These are phyloP conservation scores for Gari tellinella DNA, from an alignment of 2,888 invertebrate genomes.

Conservation along the genomic window DNA sequence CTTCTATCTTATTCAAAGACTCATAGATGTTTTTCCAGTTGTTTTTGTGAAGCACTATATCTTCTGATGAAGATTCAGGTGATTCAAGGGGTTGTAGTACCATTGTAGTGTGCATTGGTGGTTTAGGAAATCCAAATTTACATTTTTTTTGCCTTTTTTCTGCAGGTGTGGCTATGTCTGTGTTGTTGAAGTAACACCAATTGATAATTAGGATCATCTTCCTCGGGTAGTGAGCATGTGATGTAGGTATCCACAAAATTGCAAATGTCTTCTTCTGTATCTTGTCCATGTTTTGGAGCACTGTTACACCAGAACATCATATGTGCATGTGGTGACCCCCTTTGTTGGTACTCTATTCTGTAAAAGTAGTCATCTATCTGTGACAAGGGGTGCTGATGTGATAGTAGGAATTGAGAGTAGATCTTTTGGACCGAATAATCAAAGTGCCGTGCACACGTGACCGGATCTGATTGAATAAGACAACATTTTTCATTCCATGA, in stretches of 20 bases:
- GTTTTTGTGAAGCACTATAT: not conserved
- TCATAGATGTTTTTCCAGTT: conserved; percentile 1
- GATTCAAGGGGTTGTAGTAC: conserved; percentile 42
- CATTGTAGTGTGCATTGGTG: conserved; percentile 22
- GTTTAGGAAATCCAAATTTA: conserved; percentile 55
- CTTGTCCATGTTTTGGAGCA: conserved; percentile 32
- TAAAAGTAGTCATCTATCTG: conserved; percentile 56
- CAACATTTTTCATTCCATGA: conserved; percentile 11
- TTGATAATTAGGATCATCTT: not conserved
- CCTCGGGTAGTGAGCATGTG: conserved; percentile 24
- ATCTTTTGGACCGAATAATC: conserved; percentile 29
- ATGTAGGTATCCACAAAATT: conserved; percentile 46
- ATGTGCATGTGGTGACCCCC: conserved; percentile 58
- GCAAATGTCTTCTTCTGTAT: conserved; percentile 26
- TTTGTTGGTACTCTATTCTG: conserved; percentile 48
- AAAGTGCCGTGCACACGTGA: conserved; percentile 54
- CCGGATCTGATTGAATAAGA: conserved; percentile 48
- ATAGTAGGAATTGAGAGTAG: conserved; percentile 23
- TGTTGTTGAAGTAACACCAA: conserved; percentile 12
- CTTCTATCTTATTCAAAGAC: not conserved
- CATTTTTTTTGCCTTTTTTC: conserved; percentile 23
- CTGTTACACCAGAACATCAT: conserved; percentile 49
- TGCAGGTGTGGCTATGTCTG: conserved; percentile 17
- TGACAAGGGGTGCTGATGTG: conserved; percentile 36
- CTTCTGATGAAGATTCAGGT: not conserved